These are phyloP conservation scores for Volucella zonaria DNA, from an alignment of 2,888 invertebrate genomes.

Conservation along the genomic window DNA sequence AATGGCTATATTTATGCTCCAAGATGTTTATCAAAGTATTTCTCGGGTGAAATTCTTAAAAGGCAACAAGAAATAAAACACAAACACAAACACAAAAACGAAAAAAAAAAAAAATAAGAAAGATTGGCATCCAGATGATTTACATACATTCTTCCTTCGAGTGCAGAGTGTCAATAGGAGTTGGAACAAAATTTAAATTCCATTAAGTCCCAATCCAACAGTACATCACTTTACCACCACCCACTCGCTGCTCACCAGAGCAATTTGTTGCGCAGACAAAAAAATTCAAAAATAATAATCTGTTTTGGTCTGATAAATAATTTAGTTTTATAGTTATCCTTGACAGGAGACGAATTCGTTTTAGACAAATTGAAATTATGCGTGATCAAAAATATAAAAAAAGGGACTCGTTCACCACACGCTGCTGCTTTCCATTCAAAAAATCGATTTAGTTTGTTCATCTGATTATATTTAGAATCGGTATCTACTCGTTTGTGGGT, in stretches of 20 bases:
- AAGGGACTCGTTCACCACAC: too few relatives aligned
- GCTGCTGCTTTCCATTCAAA: too few relatives aligned
- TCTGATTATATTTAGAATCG: too few relatives aligned
- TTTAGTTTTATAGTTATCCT: background rate
- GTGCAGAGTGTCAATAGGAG: slow-evolving; percentile 23
- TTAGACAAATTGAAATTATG: too few relatives aligned
- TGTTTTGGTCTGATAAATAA: slow-evolving; percentile 7
- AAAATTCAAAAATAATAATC: background rate
- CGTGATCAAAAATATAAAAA: too few relatives aligned
- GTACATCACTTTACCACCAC: too few relatives aligned
- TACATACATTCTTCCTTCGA: slow-evolving; percentile 28
- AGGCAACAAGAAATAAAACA: background rate
- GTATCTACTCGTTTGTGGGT: too few relatives aligned
- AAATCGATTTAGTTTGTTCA: too few relatives aligned
- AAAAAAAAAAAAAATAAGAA: background rate
- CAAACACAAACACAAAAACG: background rate
- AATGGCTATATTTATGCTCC: slow-evolving; percentile 53
- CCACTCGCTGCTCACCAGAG: too few relatives aligned
- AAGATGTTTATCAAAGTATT: slow-evolving; percentile 63
- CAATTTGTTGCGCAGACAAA: slow-evolving; percentile 13
- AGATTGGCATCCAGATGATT: slow-evolving; percentile 53
- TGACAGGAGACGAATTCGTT: too few relatives aligned
- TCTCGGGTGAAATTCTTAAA: slow-evolving; percentile 13
- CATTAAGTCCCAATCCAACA: slow-evolving; percentile 29
- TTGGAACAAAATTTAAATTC: slow-evolving; percentile 41